phyloP scores from a whole-genome alignment of 2,113 vertebrate genomes.

The Ameiurus melas region DNA sequence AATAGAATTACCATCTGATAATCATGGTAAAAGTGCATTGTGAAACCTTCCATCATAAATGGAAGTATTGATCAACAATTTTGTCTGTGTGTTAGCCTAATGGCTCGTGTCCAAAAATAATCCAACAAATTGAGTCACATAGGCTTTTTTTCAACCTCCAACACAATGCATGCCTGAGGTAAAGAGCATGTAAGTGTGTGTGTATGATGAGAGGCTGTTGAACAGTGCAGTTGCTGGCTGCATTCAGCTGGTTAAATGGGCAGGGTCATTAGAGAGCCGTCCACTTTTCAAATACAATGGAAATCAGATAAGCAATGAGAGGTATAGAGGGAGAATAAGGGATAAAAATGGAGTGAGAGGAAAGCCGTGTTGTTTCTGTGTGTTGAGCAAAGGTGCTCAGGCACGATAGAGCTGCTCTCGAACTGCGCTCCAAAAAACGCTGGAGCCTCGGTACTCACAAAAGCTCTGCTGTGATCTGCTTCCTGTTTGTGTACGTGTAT shows the following conservation, averaged over 20 bases:
- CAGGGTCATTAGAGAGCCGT: slow-evolving; percentile 44
- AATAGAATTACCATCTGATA: not conserved
- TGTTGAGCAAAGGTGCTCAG: slow-evolving; percentile 49
- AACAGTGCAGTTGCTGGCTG: slow-evolving; percentile 27
- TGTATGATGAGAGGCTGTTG: slow-evolving; percentile 37
- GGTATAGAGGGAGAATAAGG: slow-evolving; percentile 15
- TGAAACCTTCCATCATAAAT: not conserved
- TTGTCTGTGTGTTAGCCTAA: not conserved
- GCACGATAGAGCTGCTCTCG: slow-evolving; percentile 49
- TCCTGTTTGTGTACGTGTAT: slow-evolving; percentile 45
- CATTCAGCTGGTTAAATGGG: slow-evolving; percentile 35
- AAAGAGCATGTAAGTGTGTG: slow-evolving; percentile 5
- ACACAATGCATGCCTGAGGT: slow-evolving; percentile 15
- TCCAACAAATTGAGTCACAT: not conserved
- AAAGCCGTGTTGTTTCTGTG: slow-evolving; percentile 48
- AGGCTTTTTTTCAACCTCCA: not conserved
- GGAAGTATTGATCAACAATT: not conserved
- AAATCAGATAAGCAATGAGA: slow-evolving; percentile 45
- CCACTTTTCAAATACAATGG: slow-evolving; percentile 44
- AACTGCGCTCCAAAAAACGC: slow-evolving; percentile 36
- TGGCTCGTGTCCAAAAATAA: slow-evolving; percentile 4
- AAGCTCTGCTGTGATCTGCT: slow-evolving; percentile 43
- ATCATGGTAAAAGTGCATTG: not conserved
- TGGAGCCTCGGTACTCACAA: slow-evolving; percentile 43
- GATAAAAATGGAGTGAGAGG: slow-evolving; percentile 38